Evolutionary conservation across 2,797 vertebrate species (phyloP).

Genomic region (Atherinosoma microstoma): DNA sequence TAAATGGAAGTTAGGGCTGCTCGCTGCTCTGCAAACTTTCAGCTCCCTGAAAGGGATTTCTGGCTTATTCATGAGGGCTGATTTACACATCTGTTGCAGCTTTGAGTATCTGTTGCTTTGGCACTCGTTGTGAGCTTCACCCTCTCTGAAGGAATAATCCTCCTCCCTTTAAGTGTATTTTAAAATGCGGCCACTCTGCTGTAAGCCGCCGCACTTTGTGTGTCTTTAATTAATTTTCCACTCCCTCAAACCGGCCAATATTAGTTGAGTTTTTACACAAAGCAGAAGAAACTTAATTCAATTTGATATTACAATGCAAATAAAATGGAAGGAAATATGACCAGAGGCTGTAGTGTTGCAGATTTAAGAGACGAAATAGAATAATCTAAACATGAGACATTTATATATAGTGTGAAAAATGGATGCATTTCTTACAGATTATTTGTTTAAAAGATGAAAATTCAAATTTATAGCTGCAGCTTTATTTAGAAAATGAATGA

Average conservation of each 20-base stretch:
- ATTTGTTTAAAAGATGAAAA: conserved; percentile 6
- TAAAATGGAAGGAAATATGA: not conserved
- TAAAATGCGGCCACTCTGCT: conserved; percentile 15
- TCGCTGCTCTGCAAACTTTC: conserved; percentile 33
- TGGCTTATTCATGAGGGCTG: conserved; percentile 51
- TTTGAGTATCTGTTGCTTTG: conserved; percentile 59
- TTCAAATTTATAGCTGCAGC: not conserved
- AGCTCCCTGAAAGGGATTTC: conserved; percentile 7
- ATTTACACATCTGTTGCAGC: conserved; percentile 66
- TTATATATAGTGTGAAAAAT: conserved; percentile 1
- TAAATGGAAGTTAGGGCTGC: not conserved
- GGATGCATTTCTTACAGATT: not conserved
- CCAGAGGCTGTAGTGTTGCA: not conserved
- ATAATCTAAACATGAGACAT: not conserved
- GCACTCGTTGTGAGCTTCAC: conserved; percentile 35
- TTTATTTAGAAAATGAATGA: not conserved
- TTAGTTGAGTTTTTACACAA: not conserved
- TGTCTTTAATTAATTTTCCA: conserved; percentile 2
- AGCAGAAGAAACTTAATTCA: not conserved
- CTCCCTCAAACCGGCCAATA: not conserved
- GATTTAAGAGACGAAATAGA: not conserved
- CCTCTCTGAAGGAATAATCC: conserved; percentile 49
- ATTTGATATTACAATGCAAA: conserved; percentile 3
- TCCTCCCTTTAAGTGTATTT: conserved; percentile 17
- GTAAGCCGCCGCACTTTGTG: not conserved